These are phyloP conservation scores for Scaptodrosophila latifasciaeformis DNA, from an alignment of 2,888 invertebrate species.

Conservation along the genomic window DNA sequence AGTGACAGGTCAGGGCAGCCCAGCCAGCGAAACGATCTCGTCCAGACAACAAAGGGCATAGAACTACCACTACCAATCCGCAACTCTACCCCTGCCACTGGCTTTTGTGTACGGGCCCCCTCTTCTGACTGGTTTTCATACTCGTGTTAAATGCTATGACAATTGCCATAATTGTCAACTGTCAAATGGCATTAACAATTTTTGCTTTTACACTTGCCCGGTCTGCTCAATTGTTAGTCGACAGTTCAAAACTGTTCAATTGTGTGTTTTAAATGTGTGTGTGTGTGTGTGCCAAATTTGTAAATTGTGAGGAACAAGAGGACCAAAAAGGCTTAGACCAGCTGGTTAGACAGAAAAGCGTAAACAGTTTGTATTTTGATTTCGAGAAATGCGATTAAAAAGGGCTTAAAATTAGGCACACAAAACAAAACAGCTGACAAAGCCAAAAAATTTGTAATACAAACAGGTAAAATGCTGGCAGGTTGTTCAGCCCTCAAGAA, in stretches of 20 bases:
- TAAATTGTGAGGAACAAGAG: slow-evolving; percentile 35
- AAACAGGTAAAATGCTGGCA: too few species aligned
- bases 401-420: slow-evolving; percentile 36
- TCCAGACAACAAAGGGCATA: slow-evolving; percentile 36
- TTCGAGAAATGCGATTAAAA: slow-evolving; percentile 46
- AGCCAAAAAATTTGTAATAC: too few species aligned
- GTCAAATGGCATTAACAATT: slow-evolving; percentile 70
- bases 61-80: slow-evolving; percentile 23
- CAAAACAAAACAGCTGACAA: too few species aligned
- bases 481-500: too few species aligned
- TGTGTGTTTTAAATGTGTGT: slow-evolving; percentile 32
- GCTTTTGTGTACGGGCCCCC: slow-evolving; percentile 10
- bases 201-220: slow-evolving; percentile 55
- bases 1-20: slow-evolving; percentile 57
- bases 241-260: too few species aligned
- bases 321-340: slow-evolving; percentile 18
- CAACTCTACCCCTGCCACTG: slow-evolving; percentile 1
- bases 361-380: slow-evolving; percentile 51
- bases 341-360: slow-evolving; percentile 48
- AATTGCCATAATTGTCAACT: slow-evolving; percentile 70
- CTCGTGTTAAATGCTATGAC: slow-evolving; percentile 68
- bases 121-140: slow-evolving; percentile 26
- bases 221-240: slow-evolving; percentile 50
- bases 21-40: slow-evolving; percentile 8
- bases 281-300: slow-evolving; percentile 59